A percentile compares a stretch with the other conserved stretches of the same genome.
Evolutionary conservation across 35 echinoderm and acorn worm species (phyloP).

Genomic region (Lytechinus pictus): DNA sequence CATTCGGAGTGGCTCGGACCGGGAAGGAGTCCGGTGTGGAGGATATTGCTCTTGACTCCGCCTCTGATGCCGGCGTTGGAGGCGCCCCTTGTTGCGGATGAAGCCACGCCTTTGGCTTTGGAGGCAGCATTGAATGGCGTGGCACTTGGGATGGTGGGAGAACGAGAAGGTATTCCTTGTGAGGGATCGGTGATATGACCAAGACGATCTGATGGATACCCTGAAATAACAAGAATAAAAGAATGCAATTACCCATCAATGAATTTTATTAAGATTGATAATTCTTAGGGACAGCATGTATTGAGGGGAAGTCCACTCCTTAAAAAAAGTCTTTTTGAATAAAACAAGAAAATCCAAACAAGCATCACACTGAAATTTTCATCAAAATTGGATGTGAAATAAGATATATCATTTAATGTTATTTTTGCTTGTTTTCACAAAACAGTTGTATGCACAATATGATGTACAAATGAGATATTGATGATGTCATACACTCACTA

Average conservation of each 20-base stretch:
- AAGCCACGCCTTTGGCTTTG: conserved; percentile 64
- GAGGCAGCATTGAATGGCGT: conserved; percentile 60
- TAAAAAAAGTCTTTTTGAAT: too few species aligned
- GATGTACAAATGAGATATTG: too few species aligned
- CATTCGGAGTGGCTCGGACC: conserved; percentile 81
- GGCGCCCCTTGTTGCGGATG: background rate
- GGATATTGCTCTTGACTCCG: background rate
- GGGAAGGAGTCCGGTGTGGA: conserved; percentile 37
- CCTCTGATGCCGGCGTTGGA: background rate
- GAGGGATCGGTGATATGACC: conserved; percentile 24
- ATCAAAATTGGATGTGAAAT: too few species aligned
- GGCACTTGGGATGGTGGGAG: conserved; percentile 40
- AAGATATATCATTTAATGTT: too few species aligned
- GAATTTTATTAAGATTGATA: background rate
- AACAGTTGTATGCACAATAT: too few species aligned
- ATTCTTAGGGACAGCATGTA: background rate
- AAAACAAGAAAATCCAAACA: too few species aligned
- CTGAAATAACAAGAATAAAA: background rate
- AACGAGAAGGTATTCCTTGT: conserved; percentile 7
- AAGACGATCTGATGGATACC: conserved; percentile 16
- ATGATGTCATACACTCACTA: too few species aligned
- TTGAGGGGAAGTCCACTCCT: background rate
- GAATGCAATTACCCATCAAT: background rate
- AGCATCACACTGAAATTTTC: too few species aligned
- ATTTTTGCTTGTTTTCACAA: too few species aligned